Evolutionary conservation across 2,797 vertebrate genomes (phyloP).

Genomic region (Decapterus maruadsi): DNA sequence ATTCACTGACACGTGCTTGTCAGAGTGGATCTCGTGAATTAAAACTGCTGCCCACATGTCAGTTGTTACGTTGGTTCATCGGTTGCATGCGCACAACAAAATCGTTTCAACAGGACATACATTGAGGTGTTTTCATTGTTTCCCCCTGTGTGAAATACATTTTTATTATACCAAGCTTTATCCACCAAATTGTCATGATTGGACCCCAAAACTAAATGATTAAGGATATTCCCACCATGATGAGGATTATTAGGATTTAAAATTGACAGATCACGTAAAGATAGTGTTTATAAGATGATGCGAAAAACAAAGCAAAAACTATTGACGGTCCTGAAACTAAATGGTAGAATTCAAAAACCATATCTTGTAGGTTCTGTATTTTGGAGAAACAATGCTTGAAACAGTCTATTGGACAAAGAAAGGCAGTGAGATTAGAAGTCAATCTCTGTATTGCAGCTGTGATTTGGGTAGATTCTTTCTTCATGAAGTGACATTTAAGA

Average conservation of each 20-base stretch:
- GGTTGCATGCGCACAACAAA: not conserved
- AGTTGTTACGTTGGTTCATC: not conserved
- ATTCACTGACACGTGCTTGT: conserved; percentile 22
- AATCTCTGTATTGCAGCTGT: not conserved
- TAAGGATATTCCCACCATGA: not conserved
- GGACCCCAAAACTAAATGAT: not conserved
- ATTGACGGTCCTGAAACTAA: no score
- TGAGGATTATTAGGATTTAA: not conserved
- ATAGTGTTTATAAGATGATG: not conserved
- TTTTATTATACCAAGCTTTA: not conserved
- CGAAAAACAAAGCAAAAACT: not conserved
- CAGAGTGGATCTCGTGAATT: conserved; percentile 32
- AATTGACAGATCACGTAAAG: not conserved
- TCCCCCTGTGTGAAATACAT: not conserved
- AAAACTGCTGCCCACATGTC: conserved; percentile 5
- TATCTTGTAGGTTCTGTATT: not conserved
- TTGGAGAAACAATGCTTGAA: no score
- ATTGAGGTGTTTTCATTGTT: not conserved
- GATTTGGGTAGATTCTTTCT: conserved; percentile 3
- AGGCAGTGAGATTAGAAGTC: not conserved
- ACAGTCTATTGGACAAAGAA: no score
- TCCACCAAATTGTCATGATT: not conserved
- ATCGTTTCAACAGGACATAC: not conserved
- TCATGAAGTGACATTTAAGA: conserved; percentile 50
- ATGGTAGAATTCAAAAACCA: not conserved